phyloP scores from a whole-genome alignment of 2,113 vertebrate species.

The Megaptera novaeangliae region DNA sequence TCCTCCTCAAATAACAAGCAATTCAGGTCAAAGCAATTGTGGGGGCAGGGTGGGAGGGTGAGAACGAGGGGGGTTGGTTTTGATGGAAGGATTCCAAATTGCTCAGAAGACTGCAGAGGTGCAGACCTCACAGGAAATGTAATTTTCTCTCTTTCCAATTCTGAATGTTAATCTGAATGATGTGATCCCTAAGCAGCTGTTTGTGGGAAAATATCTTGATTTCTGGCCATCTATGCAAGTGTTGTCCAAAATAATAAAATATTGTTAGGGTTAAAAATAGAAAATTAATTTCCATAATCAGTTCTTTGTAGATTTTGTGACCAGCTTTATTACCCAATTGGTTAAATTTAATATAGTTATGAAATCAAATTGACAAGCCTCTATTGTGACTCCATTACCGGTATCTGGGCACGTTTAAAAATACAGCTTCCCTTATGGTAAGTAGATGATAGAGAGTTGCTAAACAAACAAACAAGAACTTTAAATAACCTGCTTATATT shows the following conservation, averaged over 20 bases:
- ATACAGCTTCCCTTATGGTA: not conserved
- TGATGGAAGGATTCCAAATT: not conserved
- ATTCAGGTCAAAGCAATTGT: not conserved
- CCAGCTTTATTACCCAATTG: not conserved
- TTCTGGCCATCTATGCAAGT: not conserved
- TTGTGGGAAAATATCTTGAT: not conserved
- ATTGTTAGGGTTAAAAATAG: not conserved
- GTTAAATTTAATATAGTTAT: not conserved
- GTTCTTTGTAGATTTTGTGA: not conserved
- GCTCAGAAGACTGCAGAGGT: not conserved
- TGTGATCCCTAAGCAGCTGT: not conserved
- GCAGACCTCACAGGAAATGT: not conserved
- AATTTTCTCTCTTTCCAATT: not conserved
- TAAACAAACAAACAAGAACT: not conserved
- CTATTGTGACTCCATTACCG: not conserved
- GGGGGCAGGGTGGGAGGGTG: not conserved
- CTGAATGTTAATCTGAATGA: not conserved
- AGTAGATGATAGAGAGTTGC: not conserved
- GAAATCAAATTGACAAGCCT: not conserved
- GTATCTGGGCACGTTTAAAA: not conserved
- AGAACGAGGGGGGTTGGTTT: not conserved
- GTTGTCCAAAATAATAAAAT: not conserved
- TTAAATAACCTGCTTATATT: not conserved
- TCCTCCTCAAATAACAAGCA: not conserved
- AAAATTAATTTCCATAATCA: not conserved